These are phyloP conservation scores for Amyelois transitella DNA, from an alignment of 1,140 invertebrate genomes.

Conservation along the genomic window DNA sequence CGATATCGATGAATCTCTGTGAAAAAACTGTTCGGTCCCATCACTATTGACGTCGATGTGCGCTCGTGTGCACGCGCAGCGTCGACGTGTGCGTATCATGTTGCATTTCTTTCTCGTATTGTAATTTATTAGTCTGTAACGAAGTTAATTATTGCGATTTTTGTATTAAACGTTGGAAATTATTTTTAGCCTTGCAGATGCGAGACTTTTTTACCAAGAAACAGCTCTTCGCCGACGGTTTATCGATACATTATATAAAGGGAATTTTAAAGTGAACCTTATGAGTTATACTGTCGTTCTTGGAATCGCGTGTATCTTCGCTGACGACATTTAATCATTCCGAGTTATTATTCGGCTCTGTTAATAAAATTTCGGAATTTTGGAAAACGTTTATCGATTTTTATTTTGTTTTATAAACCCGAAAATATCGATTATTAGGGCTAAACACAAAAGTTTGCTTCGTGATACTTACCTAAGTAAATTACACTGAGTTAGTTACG, in stretches of 20 bases:
- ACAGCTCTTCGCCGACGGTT: slow-evolving; percentile 20
- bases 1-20: background rate
- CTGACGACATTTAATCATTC: background rate
- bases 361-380: background rate
- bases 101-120: slow-evolving; percentile 70
- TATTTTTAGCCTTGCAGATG: slow-evolving; percentile 64
- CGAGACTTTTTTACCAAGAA: slow-evolving; percentile 52
- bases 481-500: too few relatives aligned
- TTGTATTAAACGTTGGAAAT: slow-evolving; percentile 73
- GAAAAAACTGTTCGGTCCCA: slow-evolving; percentile 9
- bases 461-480: too few relatives aligned
- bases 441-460: too few relatives aligned
- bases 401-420: background rate
- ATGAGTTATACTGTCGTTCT: slow-evolving; percentile 1
- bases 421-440: too few relatives aligned
- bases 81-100: slow-evolving; percentile 39
- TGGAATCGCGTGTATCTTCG: slow-evolving; percentile 1
- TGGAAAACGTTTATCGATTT: background rate
- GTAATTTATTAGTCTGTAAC: slow-evolving; percentile 74
- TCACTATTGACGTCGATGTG: slow-evolving; percentile 24
- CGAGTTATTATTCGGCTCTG: background rate
- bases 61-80: slow-evolving; percentile 10
- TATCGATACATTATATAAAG: slow-evolving; percentile 13
- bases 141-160: slow-evolving; percentile 74
- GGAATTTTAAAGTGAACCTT: background rate